These are phyloP conservation scores for Eurytoma adleriae DNA, from an alignment of 2,888 invertebrate genomes.

Conservation along the genomic window DNA sequence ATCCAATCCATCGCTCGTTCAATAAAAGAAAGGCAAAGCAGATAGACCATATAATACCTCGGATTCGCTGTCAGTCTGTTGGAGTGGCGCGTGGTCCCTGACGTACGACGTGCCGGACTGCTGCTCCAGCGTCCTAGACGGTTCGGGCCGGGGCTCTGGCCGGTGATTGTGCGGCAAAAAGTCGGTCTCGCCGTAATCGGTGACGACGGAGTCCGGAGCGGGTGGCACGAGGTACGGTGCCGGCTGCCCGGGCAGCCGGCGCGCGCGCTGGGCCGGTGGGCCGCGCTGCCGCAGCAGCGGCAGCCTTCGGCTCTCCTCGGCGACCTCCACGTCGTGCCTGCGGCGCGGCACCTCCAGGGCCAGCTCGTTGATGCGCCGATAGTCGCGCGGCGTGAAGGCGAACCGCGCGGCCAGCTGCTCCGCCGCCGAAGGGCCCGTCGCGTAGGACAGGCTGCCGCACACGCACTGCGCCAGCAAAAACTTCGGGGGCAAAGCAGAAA, in stretches of 20 bases:
- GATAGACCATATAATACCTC: constrained; percentile 19
- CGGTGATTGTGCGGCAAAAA: constrained; percentile 41
- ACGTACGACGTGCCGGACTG: constrained; percentile 12
- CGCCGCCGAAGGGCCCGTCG: background rate
- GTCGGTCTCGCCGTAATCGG: background rate
- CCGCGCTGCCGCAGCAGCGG: background rate
- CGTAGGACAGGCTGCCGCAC: constrained; percentile 10
- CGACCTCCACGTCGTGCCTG: too few species aligned
- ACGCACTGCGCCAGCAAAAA: constrained; percentile 21
- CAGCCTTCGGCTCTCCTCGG: background rate
- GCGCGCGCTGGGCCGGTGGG: constrained; percentile 3
- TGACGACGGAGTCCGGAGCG: background rate
- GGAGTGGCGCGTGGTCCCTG: constrained; percentile 45
- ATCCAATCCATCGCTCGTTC: too few species aligned
- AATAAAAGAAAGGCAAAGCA: background rate
- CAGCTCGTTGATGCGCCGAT: constrained; percentile 22
- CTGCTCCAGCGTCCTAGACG: constrained; percentile 8
- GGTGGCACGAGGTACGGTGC: constrained; percentile 43
- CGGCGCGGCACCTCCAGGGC: background rate
- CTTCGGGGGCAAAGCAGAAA: background rate
- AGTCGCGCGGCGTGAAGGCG: constrained; percentile 14
- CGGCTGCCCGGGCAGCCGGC: background rate
- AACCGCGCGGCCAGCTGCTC: constrained; percentile 1
- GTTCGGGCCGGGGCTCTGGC: background rate
- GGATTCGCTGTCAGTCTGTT: background rate